A percentile compares a stretch with the other conserved stretches of the same genome.
These are phyloP conservation scores for Chiridota heheva DNA, from an alignment of 35 echinoderm and acorn worm species.

Conservation along the genomic window DNA sequence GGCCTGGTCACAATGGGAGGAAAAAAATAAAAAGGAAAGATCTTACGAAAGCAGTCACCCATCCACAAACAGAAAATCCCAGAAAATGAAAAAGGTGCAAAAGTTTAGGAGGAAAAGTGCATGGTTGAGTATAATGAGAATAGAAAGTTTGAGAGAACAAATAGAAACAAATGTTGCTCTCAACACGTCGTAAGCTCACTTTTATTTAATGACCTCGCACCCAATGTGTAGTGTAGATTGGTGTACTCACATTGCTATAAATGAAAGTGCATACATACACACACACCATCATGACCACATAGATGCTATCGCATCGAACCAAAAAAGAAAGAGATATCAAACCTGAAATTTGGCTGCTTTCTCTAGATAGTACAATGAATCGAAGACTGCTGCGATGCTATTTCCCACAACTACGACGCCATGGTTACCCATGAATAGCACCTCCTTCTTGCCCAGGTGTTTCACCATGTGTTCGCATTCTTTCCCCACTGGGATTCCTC, in stretches of 20 bases:
- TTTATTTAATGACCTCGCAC: too few species aligned
- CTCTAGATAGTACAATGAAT: slow-evolving; percentile 82
- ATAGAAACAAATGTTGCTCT: too few species aligned
- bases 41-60: too few species aligned
- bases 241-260: background rate
- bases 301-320: background rate
- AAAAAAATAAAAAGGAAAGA: too few species aligned
- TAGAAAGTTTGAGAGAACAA: too few species aligned
- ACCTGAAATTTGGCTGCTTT: slow-evolving; percentile 76
- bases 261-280: background rate
- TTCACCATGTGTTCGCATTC: slow-evolving; percentile 70
- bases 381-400: slow-evolving; percentile 66
- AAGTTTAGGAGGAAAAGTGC: too few species aligned
- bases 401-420: slow-evolving; percentile 63
- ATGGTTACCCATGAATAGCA: slow-evolving; percentile 84
- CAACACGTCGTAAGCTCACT: too few species aligned
- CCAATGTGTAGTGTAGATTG: too few species aligned
- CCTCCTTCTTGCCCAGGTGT: slow-evolving; percentile 53
- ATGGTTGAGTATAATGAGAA: too few species aligned
- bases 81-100: too few species aligned
- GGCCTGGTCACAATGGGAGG: too few species aligned
- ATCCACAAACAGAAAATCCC: too few species aligned
- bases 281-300: background rate
- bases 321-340: background rate
- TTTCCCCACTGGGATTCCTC: slow-evolving; percentile 57